phyloP scores from a whole-genome alignment of 37 sponge, comb jelly and placozoan genomes.

The Halichondria panicea region DNA sequence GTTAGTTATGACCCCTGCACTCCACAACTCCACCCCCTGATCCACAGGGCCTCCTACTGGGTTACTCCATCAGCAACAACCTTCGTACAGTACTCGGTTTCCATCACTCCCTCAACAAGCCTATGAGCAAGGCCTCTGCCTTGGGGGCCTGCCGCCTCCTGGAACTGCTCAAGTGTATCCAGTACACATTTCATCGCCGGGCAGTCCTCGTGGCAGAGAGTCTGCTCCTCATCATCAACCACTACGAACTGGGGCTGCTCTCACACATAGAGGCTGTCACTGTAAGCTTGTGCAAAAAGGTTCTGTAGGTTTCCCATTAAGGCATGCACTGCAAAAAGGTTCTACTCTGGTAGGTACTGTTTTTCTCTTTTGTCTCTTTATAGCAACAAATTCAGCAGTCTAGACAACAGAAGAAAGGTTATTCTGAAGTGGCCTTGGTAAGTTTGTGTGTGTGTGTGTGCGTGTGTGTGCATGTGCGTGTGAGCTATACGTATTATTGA shows the following conservation, averaged over 20 bases:
- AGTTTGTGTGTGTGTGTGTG: conserved; percentile 29
- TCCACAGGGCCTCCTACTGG: conserved; percentile 71
- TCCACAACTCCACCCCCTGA: background rate
- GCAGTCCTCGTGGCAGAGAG: conserved; percentile 51
- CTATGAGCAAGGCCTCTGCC: conserved; percentile 83
- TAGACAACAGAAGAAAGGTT: conserved; percentile 46
- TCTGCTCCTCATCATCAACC: conserved; percentile 56
- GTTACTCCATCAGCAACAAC: conserved; percentile 53
- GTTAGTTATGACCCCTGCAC: too few species aligned
- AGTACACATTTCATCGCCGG: conserved; percentile 70
- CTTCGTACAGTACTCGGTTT: conserved; percentile 67
- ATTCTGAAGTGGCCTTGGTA: conserved; percentile 65
- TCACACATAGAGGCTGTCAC: conserved; percentile 8
- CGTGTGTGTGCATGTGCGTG: background rate
- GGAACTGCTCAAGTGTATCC: conserved; percentile 85
- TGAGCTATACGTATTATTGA: background rate
- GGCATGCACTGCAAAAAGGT: background rate
- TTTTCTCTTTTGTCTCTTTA: background rate
- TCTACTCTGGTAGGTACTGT: background rate
- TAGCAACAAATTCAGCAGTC: conserved; percentile 18
- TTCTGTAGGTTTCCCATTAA: background rate
- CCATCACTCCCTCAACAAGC: conserved; percentile 62
- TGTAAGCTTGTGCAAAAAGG: conserved; percentile 10
- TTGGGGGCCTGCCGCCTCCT: conserved; percentile 78
- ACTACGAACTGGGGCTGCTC: conserved; percentile 51